phyloP scores from a whole-genome alignment of 2,888 invertebrate genomes.

The Bimastos eiseni region DNA sequence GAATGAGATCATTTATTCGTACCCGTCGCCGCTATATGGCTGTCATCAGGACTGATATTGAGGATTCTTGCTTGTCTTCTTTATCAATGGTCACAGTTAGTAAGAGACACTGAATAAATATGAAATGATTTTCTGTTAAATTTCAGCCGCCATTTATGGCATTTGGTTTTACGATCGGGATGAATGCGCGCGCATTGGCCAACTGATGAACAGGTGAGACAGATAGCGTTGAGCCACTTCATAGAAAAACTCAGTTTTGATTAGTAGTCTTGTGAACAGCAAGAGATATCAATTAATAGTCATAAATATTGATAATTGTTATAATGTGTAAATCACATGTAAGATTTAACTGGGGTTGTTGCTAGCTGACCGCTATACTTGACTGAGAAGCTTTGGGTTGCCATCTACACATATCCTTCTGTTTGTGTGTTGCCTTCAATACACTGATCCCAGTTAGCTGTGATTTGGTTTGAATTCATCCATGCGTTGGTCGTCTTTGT shows the following conservation, averaged over 20 bases:
- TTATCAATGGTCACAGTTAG: not conserved
- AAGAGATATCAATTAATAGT: not conserved
- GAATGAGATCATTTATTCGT: no score
- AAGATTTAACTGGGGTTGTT: no score
- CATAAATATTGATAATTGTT: slow-evolving; percentile 13
- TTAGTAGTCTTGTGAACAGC: not conserved
- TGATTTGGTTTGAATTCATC: no score
- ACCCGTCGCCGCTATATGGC: no score
- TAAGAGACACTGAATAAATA: not conserved
- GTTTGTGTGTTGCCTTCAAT: no score
- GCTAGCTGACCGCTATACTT: no score
- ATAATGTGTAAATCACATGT: not conserved
- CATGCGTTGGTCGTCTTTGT: not conserved
- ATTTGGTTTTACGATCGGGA: slow-evolving; percentile 93
- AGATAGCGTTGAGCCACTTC: not conserved
- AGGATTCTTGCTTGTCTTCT: no score
- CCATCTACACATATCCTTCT: no score
- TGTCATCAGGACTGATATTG: no score
- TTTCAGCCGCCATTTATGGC: slow-evolving; percentile 74
- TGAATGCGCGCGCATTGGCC: slow-evolving; percentile 78
- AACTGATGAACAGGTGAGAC: slow-evolving; percentile 55
- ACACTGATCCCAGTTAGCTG: no score
- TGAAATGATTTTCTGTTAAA: slow-evolving; percentile 8
- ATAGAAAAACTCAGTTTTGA: not conserved
- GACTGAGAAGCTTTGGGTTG: no score